These are phyloP conservation scores for Bimastos eiseni DNA, from an alignment of 2,888 invertebrate genomes.

Conservation along the genomic window DNA sequence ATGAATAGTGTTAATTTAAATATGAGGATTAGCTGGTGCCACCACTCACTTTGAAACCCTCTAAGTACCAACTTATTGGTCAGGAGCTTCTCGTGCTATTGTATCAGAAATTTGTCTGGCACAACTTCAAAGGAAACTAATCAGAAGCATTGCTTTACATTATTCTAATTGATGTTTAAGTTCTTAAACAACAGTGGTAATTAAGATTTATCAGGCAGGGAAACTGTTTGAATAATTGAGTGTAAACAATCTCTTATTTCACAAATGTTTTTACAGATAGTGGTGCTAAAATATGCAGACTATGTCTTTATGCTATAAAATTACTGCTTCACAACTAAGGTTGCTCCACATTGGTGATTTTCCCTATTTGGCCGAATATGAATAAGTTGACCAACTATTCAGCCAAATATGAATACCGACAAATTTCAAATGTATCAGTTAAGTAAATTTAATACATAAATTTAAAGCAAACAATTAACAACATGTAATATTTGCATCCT, in stretches of 20 bases:
- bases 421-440: too few species aligned
- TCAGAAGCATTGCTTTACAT: not conserved
- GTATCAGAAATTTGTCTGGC: not conserved
- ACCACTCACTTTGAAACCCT: too few species aligned
- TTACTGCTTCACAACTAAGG: too few species aligned
- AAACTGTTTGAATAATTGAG: not conserved
- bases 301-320: too few species aligned
- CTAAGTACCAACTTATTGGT: not conserved
- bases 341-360: too few species aligned
- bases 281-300: not conserved
- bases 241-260: not conserved
- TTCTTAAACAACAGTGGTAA: not conserved
- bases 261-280: not conserved
- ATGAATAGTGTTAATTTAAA: not conserved
- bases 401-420: too few species aligned
- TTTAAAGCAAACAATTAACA: too few species aligned
- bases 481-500: too few species aligned
- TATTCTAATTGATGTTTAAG: not conserved
- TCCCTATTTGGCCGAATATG: too few species aligned
- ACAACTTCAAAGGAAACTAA: not conserved
- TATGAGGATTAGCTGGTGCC: not conserved
- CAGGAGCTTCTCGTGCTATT: not conserved
- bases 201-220: too few species aligned
- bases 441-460: too few species aligned
- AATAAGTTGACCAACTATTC: too few species aligned